Evolutionary conservation across 1,140 invertebrate genomes (phyloP), one percentile per base, ranked within the genome.

Genomic region (Linepithema humile): DNA sequence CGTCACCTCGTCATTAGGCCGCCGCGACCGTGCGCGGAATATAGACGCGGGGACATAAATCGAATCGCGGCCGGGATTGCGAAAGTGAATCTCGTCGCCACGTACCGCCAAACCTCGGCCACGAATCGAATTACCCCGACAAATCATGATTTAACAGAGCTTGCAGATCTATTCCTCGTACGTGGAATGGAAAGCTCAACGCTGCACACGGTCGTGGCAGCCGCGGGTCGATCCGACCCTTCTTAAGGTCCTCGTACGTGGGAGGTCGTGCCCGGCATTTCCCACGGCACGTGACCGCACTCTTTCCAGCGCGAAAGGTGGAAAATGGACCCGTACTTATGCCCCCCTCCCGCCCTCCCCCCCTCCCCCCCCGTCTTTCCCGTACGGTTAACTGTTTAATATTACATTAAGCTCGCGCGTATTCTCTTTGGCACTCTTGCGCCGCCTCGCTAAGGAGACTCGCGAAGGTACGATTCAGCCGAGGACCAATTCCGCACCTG

Each of bases 381-480:
- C 12, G 20, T 53, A 26, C 75, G 48, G 45, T 50, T 67, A 40
- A 53, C 75, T 78, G 62, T 82, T 92, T 90, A 93, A 93, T 92
- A 93, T 92, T 92, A 83, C 85, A 93, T 90, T 91, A 91, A 89
- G 85, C 88, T 90, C 83, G 77, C 90, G 90, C 90, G 89, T 90
- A 91, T 89, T 90, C 75, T 60, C 83, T 87, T 64, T 55, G 50
- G 23, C 45, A 67, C 38, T 78, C 55, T 40, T 32, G 62, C 10
- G 17, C 17, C 57, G 3, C n/a, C 48, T 15, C 35, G 29, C 38
- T 29, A 80, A 69, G 64, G 26, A 69, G 26, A 80, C 3, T n/a
- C 26, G 64, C 64, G 75, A 32, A 70, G 23, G 75, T 26, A 80
- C 64, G 65, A 70, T 80, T 80, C 70, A 55, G 62, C 7, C 20